Conservation (phyloP, 2,888 invertebrate genomes). For the Zele albiditarsus region DNA sequence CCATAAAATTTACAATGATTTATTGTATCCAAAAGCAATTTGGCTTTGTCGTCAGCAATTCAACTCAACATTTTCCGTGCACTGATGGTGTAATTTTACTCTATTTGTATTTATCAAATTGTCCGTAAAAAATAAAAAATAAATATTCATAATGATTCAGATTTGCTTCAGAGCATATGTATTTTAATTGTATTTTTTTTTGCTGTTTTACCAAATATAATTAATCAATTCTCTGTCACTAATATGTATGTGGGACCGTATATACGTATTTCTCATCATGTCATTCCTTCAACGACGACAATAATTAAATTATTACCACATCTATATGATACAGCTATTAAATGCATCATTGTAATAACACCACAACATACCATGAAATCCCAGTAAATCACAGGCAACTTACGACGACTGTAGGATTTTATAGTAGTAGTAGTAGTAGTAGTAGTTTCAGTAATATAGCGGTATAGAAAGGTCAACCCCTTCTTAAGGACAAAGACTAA, state of each 20-base stretch:
- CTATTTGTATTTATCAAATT: slow-evolving; percentile 26
- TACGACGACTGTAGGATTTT: neutral
- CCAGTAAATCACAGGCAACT: slow-evolving; percentile 10
- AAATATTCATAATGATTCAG: neutral
- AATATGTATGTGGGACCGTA: neutral
- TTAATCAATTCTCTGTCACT: neutral
- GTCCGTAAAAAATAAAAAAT: slow-evolving; percentile 13
- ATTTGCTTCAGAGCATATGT: neutral
- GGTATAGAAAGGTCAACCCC: slow-evolving; percentile 4
- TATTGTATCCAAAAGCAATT: slow-evolving; percentile 24
- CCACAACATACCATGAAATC: slow-evolving; percentile 17
- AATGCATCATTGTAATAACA: slow-evolving; percentile 5
- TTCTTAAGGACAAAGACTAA: neutral
- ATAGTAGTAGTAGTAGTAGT: neutral
- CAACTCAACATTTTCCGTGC: slow-evolving; percentile 4
- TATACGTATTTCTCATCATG: neutral
- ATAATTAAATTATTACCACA: slow-evolving; percentile 6
- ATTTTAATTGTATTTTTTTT: neutral
- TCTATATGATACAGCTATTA: neutral
- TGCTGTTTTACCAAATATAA: neutral
- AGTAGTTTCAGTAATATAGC: neutral
- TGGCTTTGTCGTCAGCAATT: slow-evolving; percentile 13
- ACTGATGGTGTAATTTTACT: slow-evolving; percentile 12
- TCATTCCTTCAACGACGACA: neutral
- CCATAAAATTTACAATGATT: slow-evolving; percentile 36